These are phyloP conservation scores for Pyrrhosoma nymphula DNA, from an alignment of 2,888 invertebrate species.

Conservation along the genomic window DNA sequence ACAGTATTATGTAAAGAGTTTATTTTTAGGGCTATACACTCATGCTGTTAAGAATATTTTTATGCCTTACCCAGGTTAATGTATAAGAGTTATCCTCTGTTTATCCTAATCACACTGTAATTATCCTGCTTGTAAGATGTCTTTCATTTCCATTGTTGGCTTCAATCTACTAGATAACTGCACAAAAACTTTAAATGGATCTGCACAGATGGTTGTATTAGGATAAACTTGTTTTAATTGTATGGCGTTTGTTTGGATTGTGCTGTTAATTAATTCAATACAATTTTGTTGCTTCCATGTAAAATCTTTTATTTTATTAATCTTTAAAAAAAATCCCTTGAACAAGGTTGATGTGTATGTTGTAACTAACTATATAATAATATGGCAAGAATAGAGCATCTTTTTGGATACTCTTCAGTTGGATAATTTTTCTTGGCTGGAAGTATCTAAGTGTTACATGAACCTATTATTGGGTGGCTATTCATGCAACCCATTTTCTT, in stretches of 20 bases:
- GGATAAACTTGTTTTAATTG: background rate
- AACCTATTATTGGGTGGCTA: too few relatives aligned
- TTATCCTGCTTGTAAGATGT: background rate
- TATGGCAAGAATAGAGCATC: too few relatives aligned
- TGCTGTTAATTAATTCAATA: background rate
- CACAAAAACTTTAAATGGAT: background rate
- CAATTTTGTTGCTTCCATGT: background rate
- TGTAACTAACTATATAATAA: too few relatives aligned
- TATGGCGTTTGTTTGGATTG: background rate
- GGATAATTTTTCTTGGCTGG: too few relatives aligned
- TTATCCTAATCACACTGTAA: background rate
- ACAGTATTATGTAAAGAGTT: background rate
- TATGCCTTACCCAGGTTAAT: background rate
- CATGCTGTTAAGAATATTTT: background rate
- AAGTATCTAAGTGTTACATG: too few relatives aligned
- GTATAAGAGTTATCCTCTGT: background rate
- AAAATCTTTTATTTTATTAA: background rate
- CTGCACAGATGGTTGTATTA: background rate
- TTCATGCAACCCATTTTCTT: too few relatives aligned
- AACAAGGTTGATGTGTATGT: too few relatives aligned
- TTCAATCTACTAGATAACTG: background rate
- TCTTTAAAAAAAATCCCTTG: too few relatives aligned
- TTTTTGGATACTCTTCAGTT: too few relatives aligned
- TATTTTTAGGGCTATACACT: background rate
- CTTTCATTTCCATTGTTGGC: background rate